These are phyloP conservation scores for Myotis lucifugus DNA, from an alignment of 2,113 vertebrate genomes.

Conservation along the genomic window DNA sequence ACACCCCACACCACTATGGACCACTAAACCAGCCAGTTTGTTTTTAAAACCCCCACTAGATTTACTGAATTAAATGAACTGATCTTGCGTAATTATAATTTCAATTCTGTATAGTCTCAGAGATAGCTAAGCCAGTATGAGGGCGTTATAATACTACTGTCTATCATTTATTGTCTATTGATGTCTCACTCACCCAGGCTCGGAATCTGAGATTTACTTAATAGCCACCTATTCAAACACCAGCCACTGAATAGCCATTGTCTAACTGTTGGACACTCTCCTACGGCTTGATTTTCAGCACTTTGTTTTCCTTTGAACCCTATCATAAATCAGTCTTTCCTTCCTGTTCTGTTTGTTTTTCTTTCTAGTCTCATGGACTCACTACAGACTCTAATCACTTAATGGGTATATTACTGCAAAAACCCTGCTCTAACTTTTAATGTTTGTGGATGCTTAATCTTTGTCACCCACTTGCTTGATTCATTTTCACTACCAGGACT, in stretches of 20 bases:
- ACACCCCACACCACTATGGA: too few species aligned
- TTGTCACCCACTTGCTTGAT: neutral
- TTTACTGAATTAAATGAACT: constrained; percentile 22
- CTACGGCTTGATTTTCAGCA: neutral
- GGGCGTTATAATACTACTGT: neutral
- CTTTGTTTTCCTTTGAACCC: neutral
- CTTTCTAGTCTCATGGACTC: neutral
- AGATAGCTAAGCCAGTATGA: neutral
- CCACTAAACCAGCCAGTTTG: neutral
- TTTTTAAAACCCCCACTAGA: neutral
- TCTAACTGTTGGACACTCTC: neutral
- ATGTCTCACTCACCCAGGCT: neutral
- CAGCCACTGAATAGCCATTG: neutral
- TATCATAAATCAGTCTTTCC: neutral
- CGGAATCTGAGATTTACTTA: neutral
- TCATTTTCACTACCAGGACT: neutral
- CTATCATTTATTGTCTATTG: neutral
- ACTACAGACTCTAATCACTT: neutral
- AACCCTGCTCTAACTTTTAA: neutral
- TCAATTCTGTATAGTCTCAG: neutral
- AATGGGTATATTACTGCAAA: neutral
- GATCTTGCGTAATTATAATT: neutral
- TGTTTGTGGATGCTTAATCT: neutral
- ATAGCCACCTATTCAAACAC: neutral
- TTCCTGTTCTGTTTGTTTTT: neutral